A percentile compares a stretch with the other conserved stretches of the same genome.
Evolutionary conservation across 2,113 vertebrate species (phyloP).

Genomic region (Laterallus jamaicensis): DNA sequence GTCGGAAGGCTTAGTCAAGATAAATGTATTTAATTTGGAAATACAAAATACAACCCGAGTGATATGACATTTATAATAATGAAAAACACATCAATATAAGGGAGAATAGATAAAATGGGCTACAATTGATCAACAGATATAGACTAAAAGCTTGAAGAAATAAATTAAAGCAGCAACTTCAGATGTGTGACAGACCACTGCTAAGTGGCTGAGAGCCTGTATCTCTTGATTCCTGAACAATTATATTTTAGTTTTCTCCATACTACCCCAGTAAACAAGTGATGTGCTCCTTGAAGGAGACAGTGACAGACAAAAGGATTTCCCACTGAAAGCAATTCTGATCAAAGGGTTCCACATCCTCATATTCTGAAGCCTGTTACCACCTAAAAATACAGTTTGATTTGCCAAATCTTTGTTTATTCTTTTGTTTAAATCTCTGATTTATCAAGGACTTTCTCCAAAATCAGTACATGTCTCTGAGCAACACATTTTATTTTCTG

Average conservation of each 20-base stretch:
- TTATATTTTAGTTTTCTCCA: neutral
- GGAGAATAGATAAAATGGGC: neutral
- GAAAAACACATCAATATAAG: neutral
- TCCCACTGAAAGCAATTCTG: conserved; percentile 16
- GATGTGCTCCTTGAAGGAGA: neutral
- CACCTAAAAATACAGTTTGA: neutral
- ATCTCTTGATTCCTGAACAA: neutral
- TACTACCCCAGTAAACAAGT: neutral
- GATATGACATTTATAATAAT: neutral
- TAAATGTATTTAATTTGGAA: neutral
- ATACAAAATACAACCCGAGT: neutral
- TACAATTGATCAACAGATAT: neutral
- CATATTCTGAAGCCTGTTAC: neutral
- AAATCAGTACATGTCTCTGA: neutral
- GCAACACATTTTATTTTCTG: neutral
- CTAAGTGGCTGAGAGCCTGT: neutral
- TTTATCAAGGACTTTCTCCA: conserved; percentile 1
- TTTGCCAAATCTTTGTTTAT: neutral
- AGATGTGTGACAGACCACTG: neutral
- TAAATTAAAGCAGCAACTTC: neutral
- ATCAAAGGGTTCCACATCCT: neutral
- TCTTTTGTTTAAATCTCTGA: neutral
- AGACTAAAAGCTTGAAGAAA: neutral
- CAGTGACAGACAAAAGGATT: conserved; percentile 15
- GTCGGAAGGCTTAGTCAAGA: neutral